Percentiles rank a stretch among this genome's conserved stretches.
phyloP scores from a whole-genome alignment of 2,797 vertebrate species.

The Hipposideros larvatus region DNA sequence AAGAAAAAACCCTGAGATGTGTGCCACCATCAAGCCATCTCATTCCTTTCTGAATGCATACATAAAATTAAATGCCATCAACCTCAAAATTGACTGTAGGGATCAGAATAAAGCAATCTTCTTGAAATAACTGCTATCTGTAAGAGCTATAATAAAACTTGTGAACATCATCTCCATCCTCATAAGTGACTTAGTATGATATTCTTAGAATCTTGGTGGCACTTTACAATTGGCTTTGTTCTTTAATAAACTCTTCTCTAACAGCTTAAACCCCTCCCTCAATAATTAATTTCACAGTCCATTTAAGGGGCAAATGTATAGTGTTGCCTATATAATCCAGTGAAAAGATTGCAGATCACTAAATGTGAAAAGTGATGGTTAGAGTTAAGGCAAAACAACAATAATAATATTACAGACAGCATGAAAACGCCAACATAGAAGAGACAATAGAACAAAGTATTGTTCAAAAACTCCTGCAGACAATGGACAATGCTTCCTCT shows the following conservation, averaged over 20 bases:
- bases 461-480: neutral
- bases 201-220: neutral
- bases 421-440: neutral
- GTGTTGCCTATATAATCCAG: neutral
- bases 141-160: conserved; percentile 47
- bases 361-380: neutral
- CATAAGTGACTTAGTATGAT: neutral
- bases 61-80: conserved; percentile 67
- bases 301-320: neutral
- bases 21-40: conserved; percentile 35
- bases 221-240: conserved; percentile 16
- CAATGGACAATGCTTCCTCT: neutral
- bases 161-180: neutral
- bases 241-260: conserved; percentile 56
- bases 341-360: neutral
- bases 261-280: neutral
- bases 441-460: neutral
- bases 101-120: conserved; percentile 61
- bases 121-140: conserved; percentile 46
- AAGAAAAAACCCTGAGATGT: conserved; percentile 19
- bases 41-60: conserved; percentile 68
- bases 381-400: neutral
- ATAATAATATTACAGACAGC: neutral
- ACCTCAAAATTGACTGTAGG: conserved; percentile 18
- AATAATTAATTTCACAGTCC: conserved; percentile 42